These are phyloP conservation scores for Tetragonisca angustula DNA, from an alignment of 2,888 invertebrate genomes.

Conservation along the genomic window DNA sequence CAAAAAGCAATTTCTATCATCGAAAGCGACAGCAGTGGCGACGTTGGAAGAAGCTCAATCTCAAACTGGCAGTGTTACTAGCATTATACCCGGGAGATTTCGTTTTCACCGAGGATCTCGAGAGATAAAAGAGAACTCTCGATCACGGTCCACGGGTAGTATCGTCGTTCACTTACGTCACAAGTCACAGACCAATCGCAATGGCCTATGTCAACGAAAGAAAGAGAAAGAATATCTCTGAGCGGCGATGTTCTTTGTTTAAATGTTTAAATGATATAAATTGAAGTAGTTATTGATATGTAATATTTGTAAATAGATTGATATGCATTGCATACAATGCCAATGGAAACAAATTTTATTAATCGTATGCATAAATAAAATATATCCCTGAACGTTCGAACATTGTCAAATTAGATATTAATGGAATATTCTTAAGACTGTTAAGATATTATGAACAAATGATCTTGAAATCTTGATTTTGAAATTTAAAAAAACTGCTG, in stretches of 20 bases:
- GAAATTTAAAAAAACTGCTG: neutral
- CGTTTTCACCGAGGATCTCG: constrained; percentile 34
- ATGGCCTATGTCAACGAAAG: neutral
- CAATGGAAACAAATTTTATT: neutral
- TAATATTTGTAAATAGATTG: constrained; percentile 2
- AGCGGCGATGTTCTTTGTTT: neutral
- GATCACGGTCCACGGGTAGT: constrained; percentile 37
- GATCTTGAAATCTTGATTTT: neutral
- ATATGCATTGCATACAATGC: neutral
- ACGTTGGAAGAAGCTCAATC: constrained; percentile 2
- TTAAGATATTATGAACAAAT: neutral
- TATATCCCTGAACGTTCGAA: neutral
- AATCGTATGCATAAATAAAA: neutral
- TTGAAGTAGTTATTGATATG: neutral
- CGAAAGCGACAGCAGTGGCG: constrained; percentile 28
- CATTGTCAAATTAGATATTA: neutral
- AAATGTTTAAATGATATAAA: constrained; percentile 6
- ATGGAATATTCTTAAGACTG: neutral
- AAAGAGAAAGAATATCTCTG: neutral
- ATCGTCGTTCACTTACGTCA: constrained; percentile 50
- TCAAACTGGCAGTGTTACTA: constrained; percentile 20
- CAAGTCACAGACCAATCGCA: constrained; percentile 40
- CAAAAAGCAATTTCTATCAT: constrained; percentile 38
- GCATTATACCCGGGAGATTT: constrained; percentile 41
- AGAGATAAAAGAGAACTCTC: constrained; percentile 46